Evolutionary conservation across 2,113 vertebrate species (phyloP).

Genomic region (Coturnix japonica): DNA sequence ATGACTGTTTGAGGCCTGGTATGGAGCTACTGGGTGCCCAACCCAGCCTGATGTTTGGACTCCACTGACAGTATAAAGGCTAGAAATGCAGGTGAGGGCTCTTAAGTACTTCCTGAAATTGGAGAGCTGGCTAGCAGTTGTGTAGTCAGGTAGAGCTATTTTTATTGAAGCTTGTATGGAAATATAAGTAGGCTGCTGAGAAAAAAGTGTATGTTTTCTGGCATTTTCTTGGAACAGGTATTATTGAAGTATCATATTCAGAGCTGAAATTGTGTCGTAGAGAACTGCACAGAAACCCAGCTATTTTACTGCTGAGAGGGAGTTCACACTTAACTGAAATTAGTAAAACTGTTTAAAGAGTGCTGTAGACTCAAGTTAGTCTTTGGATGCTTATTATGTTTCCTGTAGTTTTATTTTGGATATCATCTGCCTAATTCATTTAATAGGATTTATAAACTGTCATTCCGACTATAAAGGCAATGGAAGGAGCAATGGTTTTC

Average conservation of each 20-base stretch:
- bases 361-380: neutral
- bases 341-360: neutral
- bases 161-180: neutral
- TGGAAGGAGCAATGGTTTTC: neutral
- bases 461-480: neutral
- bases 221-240: neutral
- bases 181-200: neutral
- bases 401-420: neutral
- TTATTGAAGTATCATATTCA: neutral
- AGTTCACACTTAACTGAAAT: neutral
- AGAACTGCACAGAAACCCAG: neutral
- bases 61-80: neutral
- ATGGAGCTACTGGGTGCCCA: neutral
- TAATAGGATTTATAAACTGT: neutral
- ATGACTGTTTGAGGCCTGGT: neutral
- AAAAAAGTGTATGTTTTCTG: neutral
- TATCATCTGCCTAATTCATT: neutral
- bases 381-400: neutral
- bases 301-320: neutral
- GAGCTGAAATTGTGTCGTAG: neutral
- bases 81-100: neutral
- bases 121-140: neutral
- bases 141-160: neutral
- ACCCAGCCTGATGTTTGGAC: neutral
- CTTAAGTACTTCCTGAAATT: neutral